Evolutionary conservation across 2,113 vertebrate species (phyloP).

Genomic region (Callithrix jacchus): DNA sequence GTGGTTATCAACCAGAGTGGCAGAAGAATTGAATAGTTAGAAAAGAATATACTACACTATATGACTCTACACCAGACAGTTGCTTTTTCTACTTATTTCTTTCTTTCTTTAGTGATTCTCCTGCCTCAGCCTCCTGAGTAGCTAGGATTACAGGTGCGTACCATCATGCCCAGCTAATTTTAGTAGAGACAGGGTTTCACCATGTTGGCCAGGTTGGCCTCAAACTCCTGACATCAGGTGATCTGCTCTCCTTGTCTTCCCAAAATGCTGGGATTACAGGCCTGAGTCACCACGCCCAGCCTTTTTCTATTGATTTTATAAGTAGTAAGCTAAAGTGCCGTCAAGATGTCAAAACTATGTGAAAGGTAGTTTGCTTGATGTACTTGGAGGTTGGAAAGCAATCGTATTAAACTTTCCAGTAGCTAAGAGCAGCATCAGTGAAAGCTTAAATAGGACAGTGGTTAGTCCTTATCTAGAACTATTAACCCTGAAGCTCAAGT

Average conservation of each 20-base stretch:
- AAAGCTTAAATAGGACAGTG: background rate
- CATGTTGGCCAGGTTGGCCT: too few relatives aligned
- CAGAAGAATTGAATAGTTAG: background rate
- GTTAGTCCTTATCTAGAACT: background rate
- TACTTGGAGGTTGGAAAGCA: background rate
- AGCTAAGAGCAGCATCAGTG: background rate
- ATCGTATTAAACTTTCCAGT: background rate
- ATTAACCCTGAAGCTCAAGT: background rate
- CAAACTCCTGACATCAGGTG: too few relatives aligned
- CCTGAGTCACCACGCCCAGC: too few relatives aligned
- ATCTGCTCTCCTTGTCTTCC: too few relatives aligned
- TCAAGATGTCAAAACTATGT: background rate
- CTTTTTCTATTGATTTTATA: background rate
- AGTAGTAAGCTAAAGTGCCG: background rate
- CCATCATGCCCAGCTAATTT: too few relatives aligned
- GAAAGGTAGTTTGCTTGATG: background rate
- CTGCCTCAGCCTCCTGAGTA: too few relatives aligned
- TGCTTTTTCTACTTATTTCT: too few relatives aligned
- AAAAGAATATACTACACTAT: background rate
- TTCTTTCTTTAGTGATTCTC: too few relatives aligned
- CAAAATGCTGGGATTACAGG: too few relatives aligned
- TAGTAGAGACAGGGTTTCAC: too few relatives aligned
- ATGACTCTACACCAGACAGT: accelerated
- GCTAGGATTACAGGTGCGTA: too few relatives aligned
- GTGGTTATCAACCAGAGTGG: background rate